These are phyloP conservation scores for Amphiura filiformis DNA, from an alignment of 35 echinoderm and acorn worm species.

Conservation along the genomic window DNA sequence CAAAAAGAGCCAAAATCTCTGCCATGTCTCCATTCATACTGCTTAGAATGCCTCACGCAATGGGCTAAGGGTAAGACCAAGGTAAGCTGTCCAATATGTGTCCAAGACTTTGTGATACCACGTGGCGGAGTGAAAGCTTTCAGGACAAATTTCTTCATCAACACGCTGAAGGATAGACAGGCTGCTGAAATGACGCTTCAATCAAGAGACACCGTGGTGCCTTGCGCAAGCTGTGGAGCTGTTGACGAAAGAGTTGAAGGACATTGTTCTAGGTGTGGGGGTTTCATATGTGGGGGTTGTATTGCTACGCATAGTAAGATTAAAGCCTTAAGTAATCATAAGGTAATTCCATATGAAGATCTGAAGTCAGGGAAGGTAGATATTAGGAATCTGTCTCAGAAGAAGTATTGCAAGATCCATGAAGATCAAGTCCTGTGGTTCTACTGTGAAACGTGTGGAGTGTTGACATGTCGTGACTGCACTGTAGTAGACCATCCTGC, in stretches of 20 bases:
- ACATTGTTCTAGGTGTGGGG: slow-evolving; percentile 13
- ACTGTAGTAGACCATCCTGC: slow-evolving; percentile 16
- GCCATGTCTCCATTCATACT: not conserved
- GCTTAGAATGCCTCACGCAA: not conserved
- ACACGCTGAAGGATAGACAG: not conserved
- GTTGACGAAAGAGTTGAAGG: not conserved
- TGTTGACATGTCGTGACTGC: slow-evolving; percentile 19
- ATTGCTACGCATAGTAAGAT: not conserved
- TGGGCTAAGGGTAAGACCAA: not conserved
- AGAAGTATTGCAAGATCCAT: not conserved
- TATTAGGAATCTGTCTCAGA: not conserved
- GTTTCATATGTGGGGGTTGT: slow-evolving; percentile 5
- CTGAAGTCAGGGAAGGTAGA: not conserved
- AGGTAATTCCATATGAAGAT: slow-evolving; percentile 7
- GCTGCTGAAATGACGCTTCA: not conserved
- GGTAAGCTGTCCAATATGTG: not conserved
- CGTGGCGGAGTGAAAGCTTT: not conserved
- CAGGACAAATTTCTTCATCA: not conserved
- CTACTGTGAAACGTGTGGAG: slow-evolving; percentile 32
- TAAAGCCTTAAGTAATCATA: slow-evolving; percentile 10
- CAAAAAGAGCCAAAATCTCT: not conserved
- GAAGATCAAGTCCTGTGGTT: not conserved
- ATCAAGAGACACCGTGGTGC: not conserved
- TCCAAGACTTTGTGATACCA: not conserved
- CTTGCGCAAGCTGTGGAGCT: not conserved